Evolutionary conservation across 2,888 invertebrate genomes (phyloP), one percentile per base, ranked within the genome.

Genomic region (Pherbina coryleti): DNA sequence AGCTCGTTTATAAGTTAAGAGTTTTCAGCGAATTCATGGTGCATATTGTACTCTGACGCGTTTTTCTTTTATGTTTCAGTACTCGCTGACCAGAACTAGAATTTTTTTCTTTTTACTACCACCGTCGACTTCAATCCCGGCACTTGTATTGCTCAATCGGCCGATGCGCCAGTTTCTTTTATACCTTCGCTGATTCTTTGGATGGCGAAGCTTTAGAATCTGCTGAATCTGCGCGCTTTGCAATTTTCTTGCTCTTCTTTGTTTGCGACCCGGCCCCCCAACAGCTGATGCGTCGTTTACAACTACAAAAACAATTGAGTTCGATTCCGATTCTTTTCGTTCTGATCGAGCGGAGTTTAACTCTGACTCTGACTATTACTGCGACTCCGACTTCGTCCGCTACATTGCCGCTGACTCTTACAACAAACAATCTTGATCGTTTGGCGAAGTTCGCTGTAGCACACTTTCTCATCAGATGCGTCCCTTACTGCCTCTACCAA

Each of bases 141-240:
- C 81, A 82, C 83, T 82, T 85, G 80, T 82, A 83, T 84, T 84
- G 87, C 85, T 85, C 83, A 87, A 84, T 86, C 82, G 83, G 78
- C 80, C 69, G 75, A 76, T 49, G 31, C 81, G 85, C 81, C 84
- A 84, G 88, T 87, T 89, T 89, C 88, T 89, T 89, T 86, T 89
- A 89, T 89, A 88, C 88, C 86, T 83, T 89, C 87, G 88, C 81
- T 53, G 81, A 62, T 77, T 34, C 55, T 22, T 60, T 44, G 25
- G 77, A 53, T 67, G 66, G 28, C 75, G 31, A 57, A 51, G 60
- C 53, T 79, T 78, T 77, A 75, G 78, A 80, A 67, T 78, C 79
- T 72, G 73, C 44, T 76, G 64, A 72, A 44, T 67, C 67, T 44
- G 69, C 31, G 69, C 31, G 60, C 66, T 57, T 49, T 31, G 28